phyloP scores from a whole-genome alignment of 23 tunicate genomes.

The Phallusia fumigata region DNA sequence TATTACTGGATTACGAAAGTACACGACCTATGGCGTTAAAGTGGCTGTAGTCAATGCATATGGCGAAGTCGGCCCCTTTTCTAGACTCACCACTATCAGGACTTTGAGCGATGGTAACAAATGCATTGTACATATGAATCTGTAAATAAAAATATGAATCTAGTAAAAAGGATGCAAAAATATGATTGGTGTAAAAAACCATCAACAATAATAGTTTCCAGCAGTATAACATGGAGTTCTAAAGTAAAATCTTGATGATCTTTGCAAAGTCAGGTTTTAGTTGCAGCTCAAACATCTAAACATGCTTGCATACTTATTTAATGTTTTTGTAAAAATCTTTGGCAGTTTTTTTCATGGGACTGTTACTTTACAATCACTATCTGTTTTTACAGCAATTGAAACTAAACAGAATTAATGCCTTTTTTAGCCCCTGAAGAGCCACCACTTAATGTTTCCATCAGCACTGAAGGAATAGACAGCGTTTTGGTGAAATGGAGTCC shows the following conservation, averaged over 20 bases:
- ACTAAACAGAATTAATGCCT: background rate
- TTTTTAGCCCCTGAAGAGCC: constrained; percentile 36
- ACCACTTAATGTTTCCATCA: constrained; percentile 29
- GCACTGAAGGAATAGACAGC: constrained; percentile 11
- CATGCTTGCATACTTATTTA: too few relatives aligned
- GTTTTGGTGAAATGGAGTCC: constrained; percentile 41
- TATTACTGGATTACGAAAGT: constrained; percentile 17
- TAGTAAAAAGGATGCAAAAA: too few relatives aligned
- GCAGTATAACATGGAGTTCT: too few relatives aligned
- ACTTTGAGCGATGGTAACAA: constrained; percentile 24
- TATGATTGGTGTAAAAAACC: too few relatives aligned
- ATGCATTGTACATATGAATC: too few relatives aligned
- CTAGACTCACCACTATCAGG: background rate
- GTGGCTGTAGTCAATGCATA: constrained; percentile 25
- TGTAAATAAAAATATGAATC: too few relatives aligned
- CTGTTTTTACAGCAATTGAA: too few relatives aligned
- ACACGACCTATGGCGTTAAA: constrained; percentile 33
- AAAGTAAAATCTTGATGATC: too few relatives aligned
- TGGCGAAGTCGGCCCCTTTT: constrained; percentile 19
- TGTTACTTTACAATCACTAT: background rate
- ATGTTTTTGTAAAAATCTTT: too few relatives aligned
- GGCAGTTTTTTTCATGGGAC: background rate
- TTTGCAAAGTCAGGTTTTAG: too few relatives aligned
- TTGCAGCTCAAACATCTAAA: too few relatives aligned
- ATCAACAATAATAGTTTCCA: background rate